phyloP scores from a whole-genome alignment of 2,113 vertebrate species.

The Malurus elegans region DNA sequence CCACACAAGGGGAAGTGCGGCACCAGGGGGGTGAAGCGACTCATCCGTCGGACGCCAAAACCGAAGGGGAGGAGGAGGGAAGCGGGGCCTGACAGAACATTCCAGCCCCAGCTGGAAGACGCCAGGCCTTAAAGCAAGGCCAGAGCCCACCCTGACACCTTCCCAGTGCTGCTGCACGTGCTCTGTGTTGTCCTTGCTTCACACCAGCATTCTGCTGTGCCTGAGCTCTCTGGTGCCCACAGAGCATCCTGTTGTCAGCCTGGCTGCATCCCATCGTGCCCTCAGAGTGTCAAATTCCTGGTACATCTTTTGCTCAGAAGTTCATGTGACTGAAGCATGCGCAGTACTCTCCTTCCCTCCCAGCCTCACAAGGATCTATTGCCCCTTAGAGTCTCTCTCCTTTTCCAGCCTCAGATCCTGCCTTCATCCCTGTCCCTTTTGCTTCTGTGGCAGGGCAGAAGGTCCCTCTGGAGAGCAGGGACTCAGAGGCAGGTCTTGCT shows the following conservation, averaged over 20 bases:
- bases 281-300: not conserved
- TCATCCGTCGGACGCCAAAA: rapidly evolving
- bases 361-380: not conserved
- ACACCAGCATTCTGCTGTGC: not conserved
- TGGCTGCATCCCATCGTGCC: rapidly evolving
- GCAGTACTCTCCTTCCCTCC: not conserved
- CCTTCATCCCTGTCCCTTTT: not conserved
- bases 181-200: not conserved
- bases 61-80: not conserved
- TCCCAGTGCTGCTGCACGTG: rapidly evolving
- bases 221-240: not conserved
- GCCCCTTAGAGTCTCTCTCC: not conserved
- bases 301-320: not conserved
- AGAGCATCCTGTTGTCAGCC: not conserved
- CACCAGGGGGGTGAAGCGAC: not conserved
- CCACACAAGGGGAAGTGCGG: not conserved
- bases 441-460: not conserved
- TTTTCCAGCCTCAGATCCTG: not conserved
- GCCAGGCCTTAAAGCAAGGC: not conserved
- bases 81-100: not conserved
- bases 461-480: not conserved
- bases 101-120: not conserved
- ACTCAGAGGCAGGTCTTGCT: not conserved
- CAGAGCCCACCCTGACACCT: not conserved
- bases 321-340: rapidly evolving